These are phyloP conservation scores for Sphenopsis melanotis DNA, from an alignment of 2,797 vertebrate species.

Conservation along the genomic window DNA sequence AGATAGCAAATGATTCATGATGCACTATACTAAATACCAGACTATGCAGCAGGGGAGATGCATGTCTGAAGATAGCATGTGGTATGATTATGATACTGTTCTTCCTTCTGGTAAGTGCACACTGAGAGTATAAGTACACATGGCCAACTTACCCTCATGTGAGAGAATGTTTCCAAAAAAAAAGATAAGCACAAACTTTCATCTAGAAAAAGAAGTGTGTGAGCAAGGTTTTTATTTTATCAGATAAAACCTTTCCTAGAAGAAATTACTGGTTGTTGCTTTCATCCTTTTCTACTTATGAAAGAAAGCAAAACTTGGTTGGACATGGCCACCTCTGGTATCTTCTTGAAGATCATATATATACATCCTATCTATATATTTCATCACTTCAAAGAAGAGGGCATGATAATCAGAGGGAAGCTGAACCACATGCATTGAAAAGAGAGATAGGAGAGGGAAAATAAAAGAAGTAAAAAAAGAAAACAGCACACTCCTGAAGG, in stretches of 20 bases:
- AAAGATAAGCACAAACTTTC: neutral
- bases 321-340: neutral
- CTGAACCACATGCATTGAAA: neutral
- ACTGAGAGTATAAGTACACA: neutral
- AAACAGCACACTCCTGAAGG: neutral
- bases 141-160: neutral
- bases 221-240: neutral
- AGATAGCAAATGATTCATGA: neutral
- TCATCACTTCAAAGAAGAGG: neutral
- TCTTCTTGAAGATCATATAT: neutral
- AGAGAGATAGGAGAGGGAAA: fast-evolving
- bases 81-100: neutral
- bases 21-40: neutral
- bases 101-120: neutral
- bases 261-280: neutral
- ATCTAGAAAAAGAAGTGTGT: neutral
- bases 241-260: neutral
- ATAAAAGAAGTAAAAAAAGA: neutral
- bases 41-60: neutral
- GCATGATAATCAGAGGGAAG: neutral
- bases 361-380: neutral
- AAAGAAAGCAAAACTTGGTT: neutral
- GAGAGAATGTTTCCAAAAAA: neutral
- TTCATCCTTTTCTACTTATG: neutral
- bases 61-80: neutral